Base-by-base conservation (phyloP, 2,797 vertebrate species). In the Nyctibius grandis region DNA sequence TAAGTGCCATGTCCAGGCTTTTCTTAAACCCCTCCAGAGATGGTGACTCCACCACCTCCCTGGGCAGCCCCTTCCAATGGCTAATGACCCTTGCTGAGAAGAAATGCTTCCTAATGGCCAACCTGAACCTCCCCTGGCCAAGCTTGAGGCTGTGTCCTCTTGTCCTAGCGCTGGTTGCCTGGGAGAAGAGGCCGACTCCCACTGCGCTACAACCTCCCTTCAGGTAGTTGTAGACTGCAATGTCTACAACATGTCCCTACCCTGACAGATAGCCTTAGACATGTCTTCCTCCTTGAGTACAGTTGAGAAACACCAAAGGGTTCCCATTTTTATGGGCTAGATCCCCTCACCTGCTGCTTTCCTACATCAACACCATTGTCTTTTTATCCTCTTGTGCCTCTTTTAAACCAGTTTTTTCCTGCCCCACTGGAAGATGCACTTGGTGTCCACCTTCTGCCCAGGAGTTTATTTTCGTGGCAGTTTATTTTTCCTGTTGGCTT, bases 281-380 rank as follows among this genome's bases (percentile, higher is more conserved):
- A 6, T 0, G 2, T 28, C 38, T 51, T 63, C 47, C 21, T 57
- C 20, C 13, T 51, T 2, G 7, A 9, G 21, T 15, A n/a, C 31
- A 4, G 2, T n/a, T 81, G 47, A 28, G 51, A 61, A 54, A 5
- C 9, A 38, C 8, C 5, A 17, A 29, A 48, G 8, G 3, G 3
- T 56, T 61, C 47, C 42, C 17, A 28, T 72, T 67, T 50, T 48
- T 29, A 1, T 3, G 13, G 26, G 28, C 67, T 12, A 23, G 26
- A 51, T 80, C 36, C 56, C 16, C 45, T 31, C 18, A 12, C 38
- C 26, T 31, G 36, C 33, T 54, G 12, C 47, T 76, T 81, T 59
- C 17, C 40, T 38, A 0, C 29, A 15, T 9, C 18, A 9, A 7
- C 19, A 9, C 20, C 13, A 0, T 54, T 47, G 18, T 48, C 33